Evolutionary conservation across 2,888 invertebrate species (phyloP).

Genomic region (Bruchidius siliquastri): DNA sequence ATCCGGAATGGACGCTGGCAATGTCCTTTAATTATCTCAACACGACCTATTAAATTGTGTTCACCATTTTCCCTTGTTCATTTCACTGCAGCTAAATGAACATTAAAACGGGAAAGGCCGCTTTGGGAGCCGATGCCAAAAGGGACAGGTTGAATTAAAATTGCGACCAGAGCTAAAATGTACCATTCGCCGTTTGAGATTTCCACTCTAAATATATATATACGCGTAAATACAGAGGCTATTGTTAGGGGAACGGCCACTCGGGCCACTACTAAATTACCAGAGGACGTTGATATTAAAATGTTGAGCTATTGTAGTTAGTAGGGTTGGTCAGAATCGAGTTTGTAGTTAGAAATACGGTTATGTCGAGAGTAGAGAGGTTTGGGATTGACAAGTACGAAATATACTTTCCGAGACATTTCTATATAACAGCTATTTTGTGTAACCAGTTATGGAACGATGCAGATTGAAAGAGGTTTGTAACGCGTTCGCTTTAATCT

Average conservation of each 20-base stretch:
- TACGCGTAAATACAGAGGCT: neutral
- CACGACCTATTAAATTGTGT: slow-evolving; percentile 38
- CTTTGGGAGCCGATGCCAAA: slow-evolving; percentile 5
- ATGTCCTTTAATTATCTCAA: slow-evolving; percentile 44
- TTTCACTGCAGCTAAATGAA: neutral
- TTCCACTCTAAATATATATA: neutral
- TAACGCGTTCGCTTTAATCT: no score
- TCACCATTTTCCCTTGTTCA: slow-evolving; percentile 27
- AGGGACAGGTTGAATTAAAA: slow-evolving; percentile 26
- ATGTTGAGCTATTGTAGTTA: neutral
- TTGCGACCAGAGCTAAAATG: slow-evolving; percentile 29
- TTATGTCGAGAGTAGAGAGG: no score
- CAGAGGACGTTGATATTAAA: neutral
- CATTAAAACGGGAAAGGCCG: slow-evolving; percentile 13
- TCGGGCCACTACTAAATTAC: neutral
- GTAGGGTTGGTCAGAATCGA: neutral
- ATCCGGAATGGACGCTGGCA: slow-evolving; percentile 17
- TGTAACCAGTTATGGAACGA: no score
- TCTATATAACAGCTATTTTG: no score
- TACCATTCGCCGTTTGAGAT: neutral
- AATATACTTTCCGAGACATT: no score
- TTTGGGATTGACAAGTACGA: no score
- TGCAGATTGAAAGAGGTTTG: no score
- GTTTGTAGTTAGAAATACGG: neutral
- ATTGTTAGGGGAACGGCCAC: neutral